Evolutionary conservation across 2,113 vertebrate species (phyloP), one percentile per base, ranked within the genome.

Genomic region (Channa argus): DNA sequence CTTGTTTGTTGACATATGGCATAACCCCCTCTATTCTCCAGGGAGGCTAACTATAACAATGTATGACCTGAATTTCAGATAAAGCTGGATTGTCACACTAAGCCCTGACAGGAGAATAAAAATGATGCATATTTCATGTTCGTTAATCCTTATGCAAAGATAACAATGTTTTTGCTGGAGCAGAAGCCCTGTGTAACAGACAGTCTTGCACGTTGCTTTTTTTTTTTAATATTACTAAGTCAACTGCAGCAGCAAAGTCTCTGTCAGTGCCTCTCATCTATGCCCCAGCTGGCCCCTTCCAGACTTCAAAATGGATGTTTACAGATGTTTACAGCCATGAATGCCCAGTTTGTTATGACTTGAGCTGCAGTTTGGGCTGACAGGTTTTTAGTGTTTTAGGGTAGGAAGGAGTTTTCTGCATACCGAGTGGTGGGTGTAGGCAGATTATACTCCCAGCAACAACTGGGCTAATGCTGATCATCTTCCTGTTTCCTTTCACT

Each of bases 61-160:
- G 83, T 90, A 63, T 92, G 91, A 92, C 86, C 89, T 92, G 83
- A 79, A 84, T 92, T 83, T 87, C 5, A 76, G 49, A 82, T 81
- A 77, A 84, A 83, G 85, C 81, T 74, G 54, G 33, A 65, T 72
- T 75, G 67, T 58, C 80, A 73, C 79, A 74, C 54, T 8, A 34
- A 49, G 46, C 41, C 58, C 36, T 74, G 63, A 74, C 78, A 39
- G 60, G 61, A 63, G 13, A 36, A 33, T 37, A 15, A 47, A 7
- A 38, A 51, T 15, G 44, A 51, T 15, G 44, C 65, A 33, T 45
- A 7, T 12, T 69, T 67, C 41, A 14, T 45, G 44, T 59, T 47
- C 36, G 54, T 39, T 8, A 63, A 53, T 60, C 24, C 24, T 39
- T 50, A 76, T 78, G 62, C 39, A 63, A 12, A 37, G 77, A 70